Evolutionary conservation across 2,113 vertebrate genomes (phyloP).

Genomic region (Morone chrysops): DNA sequence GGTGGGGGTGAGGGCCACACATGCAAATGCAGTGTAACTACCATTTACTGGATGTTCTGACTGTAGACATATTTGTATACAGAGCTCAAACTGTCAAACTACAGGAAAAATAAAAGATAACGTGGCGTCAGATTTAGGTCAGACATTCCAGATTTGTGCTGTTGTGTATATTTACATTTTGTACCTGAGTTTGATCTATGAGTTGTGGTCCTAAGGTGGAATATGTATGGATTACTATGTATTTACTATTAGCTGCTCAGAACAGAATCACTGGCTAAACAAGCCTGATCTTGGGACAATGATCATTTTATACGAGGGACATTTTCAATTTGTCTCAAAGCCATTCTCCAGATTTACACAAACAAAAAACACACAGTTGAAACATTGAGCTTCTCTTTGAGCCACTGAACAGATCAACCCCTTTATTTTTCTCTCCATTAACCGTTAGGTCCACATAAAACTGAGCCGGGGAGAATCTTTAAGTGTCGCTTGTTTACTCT

Average conservation of each 20-base stretch:
- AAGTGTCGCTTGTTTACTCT: conserved; percentile 59
- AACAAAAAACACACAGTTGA: background rate
- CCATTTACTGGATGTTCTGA: conserved; percentile 61
- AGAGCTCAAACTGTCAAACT: conserved; percentile 57
- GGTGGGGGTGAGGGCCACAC: conserved; percentile 69
- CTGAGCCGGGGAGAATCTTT: conserved; percentile 3
- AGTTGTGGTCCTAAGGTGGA: background rate
- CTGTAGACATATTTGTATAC: conserved; percentile 50
- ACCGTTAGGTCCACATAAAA: conserved; percentile 18
- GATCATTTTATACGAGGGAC: background rate
- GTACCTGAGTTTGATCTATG: background rate
- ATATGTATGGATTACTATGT: background rate
- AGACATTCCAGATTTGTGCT: background rate
- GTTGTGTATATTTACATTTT: background rate
- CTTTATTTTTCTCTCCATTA: conserved; percentile 47
- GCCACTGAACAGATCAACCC: background rate
- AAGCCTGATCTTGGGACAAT: background rate
- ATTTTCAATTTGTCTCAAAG: conserved; percentile 12
- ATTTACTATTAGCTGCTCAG: background rate
- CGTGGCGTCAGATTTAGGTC: background rate
- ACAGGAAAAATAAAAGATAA: conserved; percentile 38
- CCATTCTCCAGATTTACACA: background rate
- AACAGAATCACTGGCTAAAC: background rate
- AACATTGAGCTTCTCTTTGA: conserved; percentile 26
- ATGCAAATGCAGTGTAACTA: conserved; percentile 77